These are phyloP conservation scores for Steatocranus sp. DNA, from an alignment of 2,797 vertebrate genomes.

Conservation along the genomic window DNA sequence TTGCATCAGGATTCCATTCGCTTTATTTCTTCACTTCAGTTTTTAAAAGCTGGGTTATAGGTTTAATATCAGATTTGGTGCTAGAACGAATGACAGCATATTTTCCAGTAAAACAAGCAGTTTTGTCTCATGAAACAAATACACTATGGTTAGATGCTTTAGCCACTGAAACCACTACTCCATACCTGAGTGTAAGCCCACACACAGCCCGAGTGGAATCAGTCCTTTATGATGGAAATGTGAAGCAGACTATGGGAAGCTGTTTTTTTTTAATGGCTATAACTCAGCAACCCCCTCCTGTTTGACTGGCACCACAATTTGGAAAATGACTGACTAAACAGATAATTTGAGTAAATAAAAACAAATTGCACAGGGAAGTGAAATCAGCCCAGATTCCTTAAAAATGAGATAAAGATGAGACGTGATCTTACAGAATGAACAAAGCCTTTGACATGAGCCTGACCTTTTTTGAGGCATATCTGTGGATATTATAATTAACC, in stretches of 20 bases:
- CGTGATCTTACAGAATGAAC: not conserved
- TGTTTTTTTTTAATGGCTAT: conserved; percentile 27
- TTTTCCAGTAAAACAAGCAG: not conserved
- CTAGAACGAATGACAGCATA: accelerated
- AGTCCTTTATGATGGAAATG: conserved; percentile 25
- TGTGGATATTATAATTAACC: not conserved
- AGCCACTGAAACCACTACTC: conserved; percentile 5
- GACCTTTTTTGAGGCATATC: conserved; percentile 25
- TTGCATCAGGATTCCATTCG: no score
- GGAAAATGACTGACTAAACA: conserved; percentile 61
- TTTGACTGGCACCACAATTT: conserved; percentile 54
- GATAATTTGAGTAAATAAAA: conserved; percentile 66
- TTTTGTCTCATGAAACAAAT: not conserved
- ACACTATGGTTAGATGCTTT: not conserved
- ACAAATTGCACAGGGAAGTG: conserved; percentile 43
- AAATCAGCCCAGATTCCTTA: conserved; percentile 37
- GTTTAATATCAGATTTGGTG: not conserved
- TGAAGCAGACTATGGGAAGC: conserved; percentile 7
- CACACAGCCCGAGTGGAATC: conserved; percentile 25
- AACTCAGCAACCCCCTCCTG: conserved; percentile 1
- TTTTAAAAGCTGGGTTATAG: not conserved
- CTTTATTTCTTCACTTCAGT: not conserved
- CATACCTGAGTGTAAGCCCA: conserved; percentile 26
- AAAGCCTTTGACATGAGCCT: not conserved
- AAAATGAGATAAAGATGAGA: conserved; percentile 30